phyloP scores from a whole-genome alignment of 2,888 invertebrate species.

The Cosmopolites sordidus region DNA sequence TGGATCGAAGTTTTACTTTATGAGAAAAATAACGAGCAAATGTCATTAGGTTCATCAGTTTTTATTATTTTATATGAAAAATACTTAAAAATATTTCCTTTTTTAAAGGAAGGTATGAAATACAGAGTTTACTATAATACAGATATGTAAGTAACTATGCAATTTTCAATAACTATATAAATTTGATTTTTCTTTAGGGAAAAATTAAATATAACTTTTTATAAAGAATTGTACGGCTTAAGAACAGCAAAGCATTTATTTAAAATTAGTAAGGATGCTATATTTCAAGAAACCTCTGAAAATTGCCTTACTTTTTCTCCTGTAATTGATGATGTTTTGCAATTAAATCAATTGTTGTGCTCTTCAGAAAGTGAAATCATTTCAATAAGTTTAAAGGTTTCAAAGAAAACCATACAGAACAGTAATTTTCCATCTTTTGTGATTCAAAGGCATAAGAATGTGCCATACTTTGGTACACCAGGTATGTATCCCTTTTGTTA shows the following conservation, averaged over 20 bases:
- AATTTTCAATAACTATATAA: neutral
- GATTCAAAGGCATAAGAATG: slow-evolving; percentile 8
- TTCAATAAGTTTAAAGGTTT: slow-evolving; percentile 6
- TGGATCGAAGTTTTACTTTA: slow-evolving; percentile 10
- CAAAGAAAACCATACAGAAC: slow-evolving; percentile 1
- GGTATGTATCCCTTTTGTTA: too few species aligned
- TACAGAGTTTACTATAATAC: slow-evolving; percentile 8
- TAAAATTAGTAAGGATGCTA: slow-evolving; percentile 4
- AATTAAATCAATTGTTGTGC: neutral
- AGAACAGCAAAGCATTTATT: slow-evolving; percentile 3
- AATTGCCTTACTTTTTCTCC: neutral
- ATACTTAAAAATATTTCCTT: slow-evolving; percentile 2
- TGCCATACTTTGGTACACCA: slow-evolving; percentile 8
- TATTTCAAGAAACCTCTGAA: slow-evolving; percentile 13
- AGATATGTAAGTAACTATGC: slow-evolving; percentile 3
- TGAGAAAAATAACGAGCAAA: neutral
- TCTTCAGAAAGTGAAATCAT: slow-evolving; percentile 5
- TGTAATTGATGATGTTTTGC: neutral
- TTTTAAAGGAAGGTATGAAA: slow-evolving; percentile 6
- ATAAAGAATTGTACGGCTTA: slow-evolving; percentile 9
- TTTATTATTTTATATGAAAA: slow-evolving; percentile 5
- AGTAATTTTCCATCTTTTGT: slow-evolving; percentile 7
- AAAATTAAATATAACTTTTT: neutral
- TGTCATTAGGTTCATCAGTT: neutral
- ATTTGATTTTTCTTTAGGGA: slow-evolving; percentile 5